Conservation (phyloP, 2,888 invertebrate species). For the Steinernema carpocapsae region DNA sequence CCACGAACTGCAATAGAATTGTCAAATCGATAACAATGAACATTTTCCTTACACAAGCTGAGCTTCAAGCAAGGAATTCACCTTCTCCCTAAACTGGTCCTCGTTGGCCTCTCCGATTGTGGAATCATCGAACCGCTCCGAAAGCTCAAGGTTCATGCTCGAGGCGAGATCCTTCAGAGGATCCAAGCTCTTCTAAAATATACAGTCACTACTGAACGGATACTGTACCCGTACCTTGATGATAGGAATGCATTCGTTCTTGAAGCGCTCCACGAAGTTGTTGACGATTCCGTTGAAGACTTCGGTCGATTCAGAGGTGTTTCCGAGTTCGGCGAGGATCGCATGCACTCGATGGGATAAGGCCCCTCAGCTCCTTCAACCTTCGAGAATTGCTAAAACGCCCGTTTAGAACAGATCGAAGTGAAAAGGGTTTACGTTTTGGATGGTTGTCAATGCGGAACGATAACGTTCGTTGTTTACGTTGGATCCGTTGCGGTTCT, state of each 20-base stretch:
- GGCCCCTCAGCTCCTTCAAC: constrained; percentile 3
- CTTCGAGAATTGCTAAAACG: constrained; percentile 26
- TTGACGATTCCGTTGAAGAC: constrained; percentile 16
- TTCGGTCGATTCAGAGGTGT: not conserved
- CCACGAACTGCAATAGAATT: constrained; percentile 17
- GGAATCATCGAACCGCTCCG: constrained; percentile 25
- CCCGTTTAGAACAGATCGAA: not conserved
- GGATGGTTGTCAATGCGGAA: constrained; percentile 18
- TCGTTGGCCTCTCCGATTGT: constrained; percentile 27
- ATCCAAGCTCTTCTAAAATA: not conserved
- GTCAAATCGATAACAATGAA: not conserved
- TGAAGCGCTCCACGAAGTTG: constrained; percentile 18
- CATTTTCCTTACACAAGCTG: constrained; percentile 17
- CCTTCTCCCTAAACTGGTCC: constrained; percentile 22
- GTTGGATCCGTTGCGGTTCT: constrained; percentile 40
- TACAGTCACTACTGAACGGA: not conserved
- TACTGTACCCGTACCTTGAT: not conserved
- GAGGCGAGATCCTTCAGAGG: constrained; percentile 23
- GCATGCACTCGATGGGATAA: constrained; percentile 21
- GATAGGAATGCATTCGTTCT: constrained; percentile 22
- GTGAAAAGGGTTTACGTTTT: not conserved
- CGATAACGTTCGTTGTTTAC: constrained; percentile 32
- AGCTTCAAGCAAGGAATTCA: constrained; percentile 9
- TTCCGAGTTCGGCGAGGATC: constrained; percentile 24
- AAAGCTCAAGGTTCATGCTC: constrained; percentile 5